A percentile compares a stretch with the other conserved stretches of the same genome.
These are phyloP conservation scores for Drosophila virilis DNA, from an alignment of 1,140 invertebrate species.

Conservation along the genomic window DNA sequence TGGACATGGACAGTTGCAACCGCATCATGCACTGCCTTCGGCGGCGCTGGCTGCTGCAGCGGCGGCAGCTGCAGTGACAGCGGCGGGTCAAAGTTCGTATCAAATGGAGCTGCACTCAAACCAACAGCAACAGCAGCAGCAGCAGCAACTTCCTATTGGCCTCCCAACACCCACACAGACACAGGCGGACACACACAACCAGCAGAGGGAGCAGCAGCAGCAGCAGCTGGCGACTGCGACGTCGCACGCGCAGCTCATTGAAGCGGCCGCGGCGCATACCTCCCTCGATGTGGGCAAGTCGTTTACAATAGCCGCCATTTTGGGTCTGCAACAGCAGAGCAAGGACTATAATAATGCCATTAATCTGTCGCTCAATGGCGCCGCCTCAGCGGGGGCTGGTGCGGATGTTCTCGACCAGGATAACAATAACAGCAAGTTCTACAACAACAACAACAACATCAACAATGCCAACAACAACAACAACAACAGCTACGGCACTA, in stretches of 20 bases:
- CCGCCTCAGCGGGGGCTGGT: conserved; percentile 23
- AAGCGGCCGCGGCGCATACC: conserved; percentile 79
- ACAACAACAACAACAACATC: conserved; percentile 43
- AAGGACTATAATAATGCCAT: conserved; percentile 84
- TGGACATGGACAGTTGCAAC: conserved; percentile 56
- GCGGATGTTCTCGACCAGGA: conserved; percentile 32
- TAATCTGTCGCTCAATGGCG: conserved; percentile 82
- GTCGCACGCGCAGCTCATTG: conserved; percentile 75
- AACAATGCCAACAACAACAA: conserved; percentile 10
- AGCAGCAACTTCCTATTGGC: conserved; percentile 58
- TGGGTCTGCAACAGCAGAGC: conserved; percentile 86
- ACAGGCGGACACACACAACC: conserved; percentile 28
- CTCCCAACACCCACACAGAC: conserved; percentile 51
- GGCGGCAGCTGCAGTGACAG: conserved; percentile 58
- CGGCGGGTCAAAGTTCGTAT: conserved; percentile 78
- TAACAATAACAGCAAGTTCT: conserved; percentile 52
- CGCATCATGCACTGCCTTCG: conserved; percentile 69
- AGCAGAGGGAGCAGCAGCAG: conserved; percentile 46
- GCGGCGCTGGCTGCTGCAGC: conserved; percentile 68
- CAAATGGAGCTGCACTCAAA: conserved; percentile 73
- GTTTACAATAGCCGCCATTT: conserved; percentile 92
- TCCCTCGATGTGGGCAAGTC: conserved; percentile 86
- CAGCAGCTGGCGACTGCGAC: conserved; percentile 68
- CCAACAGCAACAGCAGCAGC: conserved; percentile 44
- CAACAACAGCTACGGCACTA: conserved; percentile 46